These are phyloP conservation scores for Antheraea mylitta DNA, from an alignment of 1,140 invertebrate genomes.

Conservation along the genomic window DNA sequence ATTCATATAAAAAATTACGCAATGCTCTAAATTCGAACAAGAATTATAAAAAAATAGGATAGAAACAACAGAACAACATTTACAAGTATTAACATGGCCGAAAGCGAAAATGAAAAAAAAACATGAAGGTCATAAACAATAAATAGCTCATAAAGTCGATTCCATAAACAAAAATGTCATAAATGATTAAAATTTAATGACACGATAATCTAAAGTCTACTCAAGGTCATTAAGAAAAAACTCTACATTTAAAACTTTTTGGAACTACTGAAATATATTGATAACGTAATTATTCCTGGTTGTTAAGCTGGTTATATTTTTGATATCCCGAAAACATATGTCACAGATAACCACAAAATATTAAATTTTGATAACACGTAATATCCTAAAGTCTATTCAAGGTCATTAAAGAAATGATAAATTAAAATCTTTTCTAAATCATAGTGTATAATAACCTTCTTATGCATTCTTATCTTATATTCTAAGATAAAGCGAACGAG, in stretches of 20 bases:
- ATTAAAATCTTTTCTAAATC: too few relatives aligned
- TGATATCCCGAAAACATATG: too few relatives aligned
- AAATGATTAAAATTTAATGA: background rate
- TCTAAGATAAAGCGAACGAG: too few relatives aligned
- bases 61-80: too few relatives aligned
- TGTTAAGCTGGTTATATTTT: background rate
- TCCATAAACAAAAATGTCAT: conserved; percentile 3
- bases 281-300: background rate
- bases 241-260: background rate
- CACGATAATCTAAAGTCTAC: background rate
- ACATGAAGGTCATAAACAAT: background rate
- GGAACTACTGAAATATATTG: background rate
- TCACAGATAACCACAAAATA: too few relatives aligned
- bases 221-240: background rate
- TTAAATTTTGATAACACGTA: too few relatives aligned
- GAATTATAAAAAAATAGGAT: too few relatives aligned
- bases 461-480: too few relatives aligned
- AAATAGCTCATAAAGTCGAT: background rate
- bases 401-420: too few relatives aligned
- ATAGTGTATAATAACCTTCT: too few relatives aligned
- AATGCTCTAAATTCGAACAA: background rate
- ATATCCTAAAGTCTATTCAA: too few relatives aligned
- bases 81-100: background rate
- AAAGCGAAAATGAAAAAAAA: background rate
- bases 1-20: background rate